These are phyloP conservation scores for Plemyria rubiginata DNA, from an alignment of 2,888 invertebrate genomes.

Conservation along the genomic window DNA sequence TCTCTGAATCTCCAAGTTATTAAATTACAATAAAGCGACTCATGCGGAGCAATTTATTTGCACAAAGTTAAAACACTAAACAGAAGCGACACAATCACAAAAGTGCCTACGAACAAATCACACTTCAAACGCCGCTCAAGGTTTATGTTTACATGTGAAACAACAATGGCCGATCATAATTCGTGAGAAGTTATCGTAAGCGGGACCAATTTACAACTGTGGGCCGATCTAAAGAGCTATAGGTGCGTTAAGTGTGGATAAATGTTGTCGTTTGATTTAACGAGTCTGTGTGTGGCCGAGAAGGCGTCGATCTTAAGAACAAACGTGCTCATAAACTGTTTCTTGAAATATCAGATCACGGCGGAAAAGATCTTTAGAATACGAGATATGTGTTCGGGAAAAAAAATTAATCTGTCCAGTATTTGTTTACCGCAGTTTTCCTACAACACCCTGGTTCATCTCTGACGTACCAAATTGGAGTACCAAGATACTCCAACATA, in stretches of 20 bases:
- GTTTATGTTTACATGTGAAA: constrained; percentile 49
- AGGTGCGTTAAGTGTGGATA: constrained; percentile 54
- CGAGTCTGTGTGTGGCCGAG: constrained; percentile 68
- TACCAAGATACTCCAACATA: too few relatives aligned
- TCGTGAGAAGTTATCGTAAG: constrained; percentile 37
- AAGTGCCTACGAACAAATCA: constrained; percentile 25
- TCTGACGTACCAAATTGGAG: too few relatives aligned
- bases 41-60: background rate
- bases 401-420: too few relatives aligned
- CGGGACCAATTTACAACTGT: constrained; percentile 43
- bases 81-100: constrained; percentile 30
- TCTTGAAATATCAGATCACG: background rate
- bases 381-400: too few relatives aligned
- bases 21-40: background rate
- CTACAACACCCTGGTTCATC: too few relatives aligned
- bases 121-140: constrained; percentile 19
- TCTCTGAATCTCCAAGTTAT: background rate
- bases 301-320: constrained; percentile 25
- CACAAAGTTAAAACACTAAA: constrained; percentile 17
- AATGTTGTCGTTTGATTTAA: constrained; percentile 73
- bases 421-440: too few relatives aligned
- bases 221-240: constrained; percentile 44
- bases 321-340: background rate
- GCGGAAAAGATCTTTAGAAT: too few relatives aligned
- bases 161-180: constrained; percentile 43